Base-by-base conservation (phyloP, 2,888 invertebrate genomes). In the Anarsia innoxiella region DNA sequence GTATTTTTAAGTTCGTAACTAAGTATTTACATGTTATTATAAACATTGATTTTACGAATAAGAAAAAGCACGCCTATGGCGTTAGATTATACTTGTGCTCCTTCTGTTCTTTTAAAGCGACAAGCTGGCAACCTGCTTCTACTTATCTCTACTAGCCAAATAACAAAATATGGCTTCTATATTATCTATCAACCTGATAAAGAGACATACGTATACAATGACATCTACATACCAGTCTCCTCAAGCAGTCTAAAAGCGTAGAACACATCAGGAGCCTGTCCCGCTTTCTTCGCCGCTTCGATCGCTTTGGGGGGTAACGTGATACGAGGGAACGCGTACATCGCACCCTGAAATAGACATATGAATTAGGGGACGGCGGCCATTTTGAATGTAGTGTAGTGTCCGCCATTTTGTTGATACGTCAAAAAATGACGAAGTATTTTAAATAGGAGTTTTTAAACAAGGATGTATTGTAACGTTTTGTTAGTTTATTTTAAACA, bases 321-420 rank as follows among this genome's bases (percentile, higher is more conserved):
- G 26, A 97, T 80, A 61, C 89, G 87, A 0, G 97, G 97, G 66
- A 97, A 97, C 31, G 95, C 95, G 67, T 97, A 98, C 97, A 98
- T 97, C 12, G 97, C 96, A 9, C 97, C 90, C 90, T 91, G 19
- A 19, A 3, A 19, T 19, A n/a, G n/a, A n/a, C n/a, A n/a, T n/a
- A n/a, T n/a, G n/a, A n/a, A n/a, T n/a, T n/a, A n/a, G n/a, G n/a
- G n/a, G n/a, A n/a, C n/a, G n/a, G n/a, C n/a, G n/a, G n/a, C n/a
- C n/a, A n/a, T n/a, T n/a, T n/a, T n/a, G n/a, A n/a, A n/a, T n/a
- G n/a, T n/a, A n/a, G n/a, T n/a, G n/a, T n/a, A n/a, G n/a, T n/a
- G n/a, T n/a, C n/a, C n/a, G n/a, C n/a, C n/a, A n/a, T 19, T 19
- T 19, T 19, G 8, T 5, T 5, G 8, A 19, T 19, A 19, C 19